Evolutionary conservation across 2,797 vertebrate species (phyloP).

Genomic region (Caiman crocodilus): DNA sequence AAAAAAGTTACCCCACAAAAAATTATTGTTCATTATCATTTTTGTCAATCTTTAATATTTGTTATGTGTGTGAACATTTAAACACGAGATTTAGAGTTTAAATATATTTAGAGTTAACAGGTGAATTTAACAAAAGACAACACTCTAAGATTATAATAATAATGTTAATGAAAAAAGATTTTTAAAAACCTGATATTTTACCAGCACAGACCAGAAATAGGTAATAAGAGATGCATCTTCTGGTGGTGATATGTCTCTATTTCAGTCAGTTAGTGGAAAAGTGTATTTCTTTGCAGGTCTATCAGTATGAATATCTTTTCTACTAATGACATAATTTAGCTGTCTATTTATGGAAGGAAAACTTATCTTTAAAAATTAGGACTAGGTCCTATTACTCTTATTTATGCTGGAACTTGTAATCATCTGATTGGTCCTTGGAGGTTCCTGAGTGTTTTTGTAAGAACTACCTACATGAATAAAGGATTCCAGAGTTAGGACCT

Average conservation of each 20-base stretch:
- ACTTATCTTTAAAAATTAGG: no score
- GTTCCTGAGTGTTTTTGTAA: not conserved
- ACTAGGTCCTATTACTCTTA: no score
- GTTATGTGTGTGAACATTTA: not conserved
- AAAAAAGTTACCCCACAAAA: not conserved
- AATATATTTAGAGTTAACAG: not conserved
- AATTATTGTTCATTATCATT: not conserved
- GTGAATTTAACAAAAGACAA: not conserved
- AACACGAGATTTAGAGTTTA: not conserved
- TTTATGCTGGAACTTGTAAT: no score
- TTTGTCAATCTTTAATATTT: not conserved
- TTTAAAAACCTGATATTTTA: not conserved
- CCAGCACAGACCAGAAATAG: not conserved
- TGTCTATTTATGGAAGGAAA: not conserved
- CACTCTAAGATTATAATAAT: accelerated
- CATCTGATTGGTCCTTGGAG: not conserved
- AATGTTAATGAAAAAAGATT: not conserved
- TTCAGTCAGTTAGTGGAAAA: not conserved
- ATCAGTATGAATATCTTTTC: not conserved
- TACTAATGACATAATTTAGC: not conserved
- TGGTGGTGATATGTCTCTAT: not conserved
- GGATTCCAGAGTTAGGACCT: not conserved
- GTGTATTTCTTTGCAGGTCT: not conserved
- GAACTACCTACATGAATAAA: not conserved
- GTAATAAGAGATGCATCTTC: not conserved